Evolutionary conservation across 2,113 vertebrate species (phyloP).

Genomic region (Zosterops borbonicus): DNA sequence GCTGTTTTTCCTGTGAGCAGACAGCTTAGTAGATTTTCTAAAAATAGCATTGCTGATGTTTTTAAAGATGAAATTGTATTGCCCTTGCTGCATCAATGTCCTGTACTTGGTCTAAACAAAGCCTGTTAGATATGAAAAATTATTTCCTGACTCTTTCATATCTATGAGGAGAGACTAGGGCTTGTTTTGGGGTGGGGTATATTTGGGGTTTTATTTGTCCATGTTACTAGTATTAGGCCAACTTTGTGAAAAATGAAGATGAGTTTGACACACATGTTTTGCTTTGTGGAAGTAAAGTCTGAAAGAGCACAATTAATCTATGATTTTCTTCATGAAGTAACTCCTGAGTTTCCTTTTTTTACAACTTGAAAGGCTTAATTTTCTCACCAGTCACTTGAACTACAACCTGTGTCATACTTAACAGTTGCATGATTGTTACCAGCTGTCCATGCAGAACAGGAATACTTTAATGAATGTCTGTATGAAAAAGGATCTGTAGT

Average conservation of each 20-base stretch:
- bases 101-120: not conserved
- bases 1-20: not conserved
- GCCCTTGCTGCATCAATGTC: not conserved
- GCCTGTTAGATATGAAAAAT: not conserved
- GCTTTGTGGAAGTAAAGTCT: not conserved
- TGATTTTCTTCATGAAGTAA: not conserved
- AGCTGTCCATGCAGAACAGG: not conserved
- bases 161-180: not conserved
- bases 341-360: not conserved
- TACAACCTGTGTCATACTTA: not conserved
- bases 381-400: not conserved
- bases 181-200: not conserved
- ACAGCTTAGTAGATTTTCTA: not conserved
- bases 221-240: not conserved
- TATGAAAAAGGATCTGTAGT: not conserved
- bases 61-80: not conserved
- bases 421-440: not conserved
- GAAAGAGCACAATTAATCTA: not conserved
- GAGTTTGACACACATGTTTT: not conserved
- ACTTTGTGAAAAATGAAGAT: not conserved
- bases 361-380: not conserved
- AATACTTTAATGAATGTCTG: not conserved
- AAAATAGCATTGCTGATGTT: not conserved
- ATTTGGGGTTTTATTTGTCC: not conserved
- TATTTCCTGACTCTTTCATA: not conserved